Conservation (phyloP, 2,113 vertebrate species). For the Cervus canadensis region DNA sequence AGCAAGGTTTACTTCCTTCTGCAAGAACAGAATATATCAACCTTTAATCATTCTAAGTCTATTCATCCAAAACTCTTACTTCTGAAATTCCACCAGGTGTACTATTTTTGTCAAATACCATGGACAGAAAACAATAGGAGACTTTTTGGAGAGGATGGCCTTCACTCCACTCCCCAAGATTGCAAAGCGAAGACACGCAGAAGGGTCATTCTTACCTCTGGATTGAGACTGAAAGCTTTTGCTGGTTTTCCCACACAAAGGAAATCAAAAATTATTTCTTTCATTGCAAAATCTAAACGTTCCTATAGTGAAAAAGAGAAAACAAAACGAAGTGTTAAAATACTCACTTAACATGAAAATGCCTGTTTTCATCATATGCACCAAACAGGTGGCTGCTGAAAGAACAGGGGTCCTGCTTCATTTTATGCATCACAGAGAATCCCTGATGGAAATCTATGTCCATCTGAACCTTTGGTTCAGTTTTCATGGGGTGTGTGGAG, state of each 20-base stretch:
- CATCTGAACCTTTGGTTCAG: neutral
- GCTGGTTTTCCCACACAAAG: slow-evolving; percentile 97
- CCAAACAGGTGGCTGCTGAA: neutral
- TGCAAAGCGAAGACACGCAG: neutral
- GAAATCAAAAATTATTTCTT: slow-evolving; percentile 99
- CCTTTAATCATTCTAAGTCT: neutral
- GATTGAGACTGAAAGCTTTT: slow-evolving; percentile 99
- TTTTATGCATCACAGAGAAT: neutral
- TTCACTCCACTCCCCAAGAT: neutral
- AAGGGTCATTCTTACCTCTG: slow-evolving; percentile 88
- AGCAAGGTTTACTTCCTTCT: neutral
- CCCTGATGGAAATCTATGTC: neutral
- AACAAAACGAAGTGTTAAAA: neutral
- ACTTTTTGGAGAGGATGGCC: neutral
- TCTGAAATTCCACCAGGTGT: neutral
- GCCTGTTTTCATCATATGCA: neutral
- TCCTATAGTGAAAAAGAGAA: slow-evolving; percentile 84
- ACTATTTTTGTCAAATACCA: neutral
- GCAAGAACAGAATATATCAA: neutral
- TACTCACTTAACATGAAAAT: slow-evolving; percentile 22
- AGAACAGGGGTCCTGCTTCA: neutral
- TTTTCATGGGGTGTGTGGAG: neutral
- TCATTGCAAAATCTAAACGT: slow-evolving; percentile 98
- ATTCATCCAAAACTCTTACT: neutral
- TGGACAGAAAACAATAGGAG: neutral